These are phyloP conservation scores for Agrochola lota DNA, from an alignment of 2,888 invertebrate species.

Conservation along the genomic window DNA sequence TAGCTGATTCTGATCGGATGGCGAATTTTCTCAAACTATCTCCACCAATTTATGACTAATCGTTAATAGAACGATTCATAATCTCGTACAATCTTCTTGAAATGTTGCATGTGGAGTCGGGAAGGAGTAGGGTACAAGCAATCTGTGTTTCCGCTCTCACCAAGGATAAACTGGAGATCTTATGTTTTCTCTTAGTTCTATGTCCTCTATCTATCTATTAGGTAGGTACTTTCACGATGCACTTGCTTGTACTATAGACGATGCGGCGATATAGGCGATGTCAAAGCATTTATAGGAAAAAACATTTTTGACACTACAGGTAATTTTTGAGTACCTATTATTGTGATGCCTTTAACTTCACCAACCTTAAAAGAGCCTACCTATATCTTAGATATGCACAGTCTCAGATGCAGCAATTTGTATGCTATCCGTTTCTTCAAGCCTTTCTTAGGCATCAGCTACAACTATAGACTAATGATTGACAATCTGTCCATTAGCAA, in stretches of 20 bases:
- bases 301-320: not conserved
- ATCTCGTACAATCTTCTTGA: no score
- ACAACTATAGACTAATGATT: conserved; percentile 43
- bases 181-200: not conserved
- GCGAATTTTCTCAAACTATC: not conserved
- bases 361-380: not conserved
- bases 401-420: conserved; percentile 13
- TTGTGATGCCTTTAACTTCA: no score
- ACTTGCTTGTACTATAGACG: not conserved
- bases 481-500: conserved; percentile 48
- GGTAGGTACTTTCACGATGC: not conserved
- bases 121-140: no score
- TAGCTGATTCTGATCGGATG: not conserved
- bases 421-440: conserved; percentile 41
- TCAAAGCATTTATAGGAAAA: not conserved
- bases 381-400: not conserved
- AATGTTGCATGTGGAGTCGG: no score
- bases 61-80: no score
- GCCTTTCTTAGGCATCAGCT: conserved; percentile 1
- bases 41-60: no score
- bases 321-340: not conserved
- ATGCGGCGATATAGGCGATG: no score
- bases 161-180: not conserved
- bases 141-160: no score
- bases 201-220: not conserved